Evolutionary conservation across 92 coral and sea anemone species (phyloP), one percentile per base, ranked within the genome.

Genomic region (Zoanthus sociatus): DNA sequence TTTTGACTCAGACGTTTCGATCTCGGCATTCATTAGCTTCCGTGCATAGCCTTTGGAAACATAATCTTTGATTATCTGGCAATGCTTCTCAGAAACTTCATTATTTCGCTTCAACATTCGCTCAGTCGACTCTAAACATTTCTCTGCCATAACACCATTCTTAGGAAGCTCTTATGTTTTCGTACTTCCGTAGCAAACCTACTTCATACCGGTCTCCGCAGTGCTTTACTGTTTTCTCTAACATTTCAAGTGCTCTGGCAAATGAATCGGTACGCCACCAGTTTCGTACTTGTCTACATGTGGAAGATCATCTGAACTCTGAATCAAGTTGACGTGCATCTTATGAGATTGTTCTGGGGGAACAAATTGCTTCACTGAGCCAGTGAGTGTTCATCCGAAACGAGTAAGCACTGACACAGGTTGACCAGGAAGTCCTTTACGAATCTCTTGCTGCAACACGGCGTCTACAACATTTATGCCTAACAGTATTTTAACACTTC

Each of bases 181-280:
- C 66, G n/a, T 58, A 87, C 58, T 68, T 91, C 95, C 93, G 85
- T 42, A 93, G 77, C 90, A 90, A 69, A 1, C 92, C 83, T 16
- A 58, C 66, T 16, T 58, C 17, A 16, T 58, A 58, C n/a, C n/a
- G 16, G 17, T 58, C 66, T 58, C 66, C 18, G 18, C 16, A 16
- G 42, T 83, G 93, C 64, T 64, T 50, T 14, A 85, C 93, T 33
- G 88, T 90, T 53, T 42, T 78, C 42, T 77, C 84, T 48, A 90
- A 48, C 13, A 68, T 92, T 14, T 68, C 88, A 3, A 92, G 55
- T 2, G 93, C 95, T 26, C 66, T 58, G 11, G 16, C 14, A 14
- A 58, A 58, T 58, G 66, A 58, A 58, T 58, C 66, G 66, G 66
- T 58, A 17, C 66, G 66, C 66, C 66, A 58, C 66, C 66, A 58